Evolutionary conservation across 2,113 vertebrate species (phyloP).

Genomic region (Xenopus laevis): DNA sequence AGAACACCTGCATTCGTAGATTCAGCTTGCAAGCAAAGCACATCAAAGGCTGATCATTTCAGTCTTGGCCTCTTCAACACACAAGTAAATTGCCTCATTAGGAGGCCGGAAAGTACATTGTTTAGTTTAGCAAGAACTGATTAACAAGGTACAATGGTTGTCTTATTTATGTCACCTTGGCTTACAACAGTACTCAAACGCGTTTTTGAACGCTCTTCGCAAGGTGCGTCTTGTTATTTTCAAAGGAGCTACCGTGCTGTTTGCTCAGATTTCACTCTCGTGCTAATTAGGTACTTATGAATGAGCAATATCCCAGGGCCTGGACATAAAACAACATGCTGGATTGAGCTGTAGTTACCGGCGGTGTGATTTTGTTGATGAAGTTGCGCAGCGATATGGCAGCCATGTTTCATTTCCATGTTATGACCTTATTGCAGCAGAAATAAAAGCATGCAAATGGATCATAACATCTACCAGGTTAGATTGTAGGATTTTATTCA

Average conservation of each 20-base stretch:
- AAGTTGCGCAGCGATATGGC: conserved; percentile 49
- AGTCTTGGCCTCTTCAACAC: conserved; percentile 72
- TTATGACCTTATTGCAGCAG: conserved; percentile 50
- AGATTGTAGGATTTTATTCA: conserved; percentile 7
- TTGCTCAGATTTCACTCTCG: conserved; percentile 51
- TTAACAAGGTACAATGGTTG: conserved; percentile 70
- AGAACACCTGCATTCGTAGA: conserved; percentile 71
- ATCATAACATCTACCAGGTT: conserved; percentile 18
- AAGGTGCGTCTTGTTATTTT: conserved; percentile 68
- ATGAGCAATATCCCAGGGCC: conserved; percentile 49
- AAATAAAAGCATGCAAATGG: conserved; percentile 35
- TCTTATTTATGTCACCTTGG: conserved; percentile 54
- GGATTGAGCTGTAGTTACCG: conserved; percentile 45
- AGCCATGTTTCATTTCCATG: conserved; percentile 47
- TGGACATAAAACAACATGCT: conserved; percentile 44
- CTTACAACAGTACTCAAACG: conserved; percentile 68
- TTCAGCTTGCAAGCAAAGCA: conserved; percentile 73
- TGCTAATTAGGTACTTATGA: conserved; percentile 76
- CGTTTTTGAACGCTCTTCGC: conserved; percentile 68
- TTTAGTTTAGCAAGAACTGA: conserved; percentile 76
- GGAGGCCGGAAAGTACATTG: conserved; percentile 71
- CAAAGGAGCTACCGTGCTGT: conserved; percentile 59
- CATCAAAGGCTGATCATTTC: conserved; percentile 78
- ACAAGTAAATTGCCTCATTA: conserved; percentile 80
- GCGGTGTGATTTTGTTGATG: conserved; percentile 50